Percentiles rank a stretch among this genome's conserved stretches.
These are phyloP conservation scores for Synodontis membranacea DNA, from an alignment of 2,113 vertebrate genomes.

Conservation along the genomic window DNA sequence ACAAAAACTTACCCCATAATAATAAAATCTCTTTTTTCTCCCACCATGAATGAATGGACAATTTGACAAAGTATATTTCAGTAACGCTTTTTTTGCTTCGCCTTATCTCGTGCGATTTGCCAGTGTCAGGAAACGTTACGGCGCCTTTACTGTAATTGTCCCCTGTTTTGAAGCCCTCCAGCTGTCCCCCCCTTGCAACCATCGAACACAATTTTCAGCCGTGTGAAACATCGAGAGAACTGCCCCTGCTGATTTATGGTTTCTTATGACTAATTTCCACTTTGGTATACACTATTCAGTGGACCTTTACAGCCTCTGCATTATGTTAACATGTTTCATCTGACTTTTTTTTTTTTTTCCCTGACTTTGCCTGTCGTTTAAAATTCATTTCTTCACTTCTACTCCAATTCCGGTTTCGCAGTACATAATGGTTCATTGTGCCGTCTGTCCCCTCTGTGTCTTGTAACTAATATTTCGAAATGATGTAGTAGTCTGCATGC, in stretches of 20 bases:
- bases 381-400: background rate
- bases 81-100: background rate
- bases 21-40: background rate
- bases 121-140: conserved; percentile 30
- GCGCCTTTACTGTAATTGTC: conserved; percentile 12
- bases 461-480: background rate
- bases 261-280: conserved; percentile 31
- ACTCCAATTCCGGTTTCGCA: background rate
- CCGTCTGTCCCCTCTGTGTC: background rate
- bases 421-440: background rate
- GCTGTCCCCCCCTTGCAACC: conserved; percentile 13
- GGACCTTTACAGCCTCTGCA: background rate
- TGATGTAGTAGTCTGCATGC: background rate
- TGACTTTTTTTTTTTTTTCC: background rate
- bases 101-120: conserved; percentile 3
- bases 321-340: conserved; percentile 21
- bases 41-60: background rate
- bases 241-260: conserved; percentile 17
- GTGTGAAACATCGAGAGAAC: conserved; percentile 31
- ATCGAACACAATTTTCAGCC: conserved; percentile 24
- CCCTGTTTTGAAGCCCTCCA: background rate
- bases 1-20: background rate
- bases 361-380: background rate
- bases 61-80: background rate
- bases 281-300: conserved; percentile 18